These are phyloP conservation scores for Phylloscopus collybita DNA, from an alignment of 2,797 vertebrate genomes.

Conservation along the genomic window DNA sequence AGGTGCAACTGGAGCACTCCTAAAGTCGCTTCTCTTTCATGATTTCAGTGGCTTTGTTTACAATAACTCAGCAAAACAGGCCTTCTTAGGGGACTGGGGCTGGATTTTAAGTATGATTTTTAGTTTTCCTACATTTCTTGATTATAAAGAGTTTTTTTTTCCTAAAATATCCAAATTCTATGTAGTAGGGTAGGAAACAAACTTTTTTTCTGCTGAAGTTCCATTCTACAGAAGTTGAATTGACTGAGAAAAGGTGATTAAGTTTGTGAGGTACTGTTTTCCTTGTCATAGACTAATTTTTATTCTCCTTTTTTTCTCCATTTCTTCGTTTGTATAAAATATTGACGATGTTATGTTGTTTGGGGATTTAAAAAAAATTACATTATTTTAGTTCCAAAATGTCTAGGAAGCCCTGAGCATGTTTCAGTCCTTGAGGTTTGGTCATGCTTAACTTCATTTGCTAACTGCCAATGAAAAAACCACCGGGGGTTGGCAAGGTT, in stretches of 20 bases:
- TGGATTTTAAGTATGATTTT: background rate
- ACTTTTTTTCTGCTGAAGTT: background rate
- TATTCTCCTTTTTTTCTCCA: background rate
- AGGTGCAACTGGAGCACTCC: background rate
- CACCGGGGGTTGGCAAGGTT: slow-evolving; percentile 8
- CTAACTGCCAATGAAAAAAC: background rate
- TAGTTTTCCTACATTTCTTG: background rate
- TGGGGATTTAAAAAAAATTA: rapidly evolving
- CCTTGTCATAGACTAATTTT: background rate
- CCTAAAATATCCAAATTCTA: background rate
- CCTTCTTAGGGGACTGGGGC: background rate
- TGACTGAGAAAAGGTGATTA: background rate
- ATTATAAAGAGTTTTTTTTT: background rate
- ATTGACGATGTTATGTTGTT: background rate
- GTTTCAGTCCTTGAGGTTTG: background rate
- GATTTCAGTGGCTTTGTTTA: background rate
- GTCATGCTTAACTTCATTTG: background rate
- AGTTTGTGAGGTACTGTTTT: background rate
- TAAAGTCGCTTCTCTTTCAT: background rate
- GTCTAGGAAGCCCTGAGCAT: background rate
- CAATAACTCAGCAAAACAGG: background rate
- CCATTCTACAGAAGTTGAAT: background rate
- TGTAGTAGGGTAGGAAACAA: background rate
- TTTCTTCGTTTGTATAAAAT: background rate
- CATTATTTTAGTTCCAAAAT: background rate